phyloP scores from a whole-genome alignment of 2,888 invertebrate genomes.

The Malachius bipustulatus region DNA sequence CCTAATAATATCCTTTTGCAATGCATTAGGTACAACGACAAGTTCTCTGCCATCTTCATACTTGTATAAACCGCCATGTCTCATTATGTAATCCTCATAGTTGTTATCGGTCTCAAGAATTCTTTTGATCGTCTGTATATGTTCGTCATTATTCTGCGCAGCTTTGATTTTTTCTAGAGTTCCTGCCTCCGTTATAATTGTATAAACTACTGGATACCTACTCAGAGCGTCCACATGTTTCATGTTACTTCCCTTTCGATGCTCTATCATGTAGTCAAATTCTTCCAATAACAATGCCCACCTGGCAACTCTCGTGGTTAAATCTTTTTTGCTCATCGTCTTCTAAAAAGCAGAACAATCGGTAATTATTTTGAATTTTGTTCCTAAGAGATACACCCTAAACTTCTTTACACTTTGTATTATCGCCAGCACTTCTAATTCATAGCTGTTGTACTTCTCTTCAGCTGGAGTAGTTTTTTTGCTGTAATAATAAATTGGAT shows the following conservation, averaged over 20 bases:
- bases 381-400: slow-evolving; percentile 24
- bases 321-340: too few relatives aligned
- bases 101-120: slow-evolving; percentile 10
- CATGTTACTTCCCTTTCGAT: slow-evolving; percentile 18
- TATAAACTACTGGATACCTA: slow-evolving; percentile 10
- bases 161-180: slow-evolving; percentile 7
- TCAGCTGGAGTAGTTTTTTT: slow-evolving; percentile 23
- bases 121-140: slow-evolving; percentile 14
- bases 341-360: slow-evolving; percentile 11
- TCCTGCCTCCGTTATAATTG: slow-evolving; percentile 5
- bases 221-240: too few relatives aligned
- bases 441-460: slow-evolving; percentile 26
- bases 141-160: slow-evolving; percentile 14
- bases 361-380: slow-evolving; percentile 16
- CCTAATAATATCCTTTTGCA: slow-evolving; percentile 16
- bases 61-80: slow-evolving; percentile 13
- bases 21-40: slow-evolving; percentile 16
- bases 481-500: slow-evolving; percentile 22
- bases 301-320: slow-evolving; percentile 15
- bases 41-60: slow-evolving; percentile 11
- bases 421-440: slow-evolving; percentile 29
- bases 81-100: slow-evolving; percentile 16
- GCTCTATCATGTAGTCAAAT: slow-evolving; percentile 20
- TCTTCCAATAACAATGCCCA: slow-evolving; percentile 21
- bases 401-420: slow-evolving; percentile 28